Base-by-base conservation (phyloP, 2,113 vertebrate species). In the Otocyon megalotis region DNA sequence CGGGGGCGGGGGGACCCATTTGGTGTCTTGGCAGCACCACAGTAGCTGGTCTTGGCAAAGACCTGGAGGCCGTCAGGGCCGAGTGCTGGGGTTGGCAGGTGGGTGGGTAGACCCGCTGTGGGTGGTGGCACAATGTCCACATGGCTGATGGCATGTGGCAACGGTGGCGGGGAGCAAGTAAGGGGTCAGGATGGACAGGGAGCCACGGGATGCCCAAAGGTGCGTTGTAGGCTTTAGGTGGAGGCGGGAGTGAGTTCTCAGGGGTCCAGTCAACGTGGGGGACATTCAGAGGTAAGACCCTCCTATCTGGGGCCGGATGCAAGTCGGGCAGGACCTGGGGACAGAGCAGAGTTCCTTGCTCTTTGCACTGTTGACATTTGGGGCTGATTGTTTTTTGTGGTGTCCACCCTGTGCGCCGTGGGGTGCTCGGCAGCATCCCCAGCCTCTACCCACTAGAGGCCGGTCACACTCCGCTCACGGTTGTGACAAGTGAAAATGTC, bases 361-460 rank as follows among this genome's bases (percentile, higher is more conserved):
- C 28, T 14, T 3, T 3, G 35, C 0, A 3, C 32, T 2, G 2
- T 1, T 4, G 15, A 26, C 82, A 20, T 30, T 35, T 1, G 2
- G 11, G 37, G 56, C 88, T 14, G 5, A 16, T 2, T 0, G 4
- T 9, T 7, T 48, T 37, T 69, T 32, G 12, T 17, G 26, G 12
- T 56, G 3, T 11, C 15, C 0, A 20, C 8, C 58, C n/a, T n/a
- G 50, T 4, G 56, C 43, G 1, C 3, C 20, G 1, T 8, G 22
- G 79, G 17, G 3, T 24, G 53, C 20, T 43, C 1, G 53, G 14
- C 43, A 43, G 8, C 13, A 13, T 28, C 58, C 71, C 30, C 50
- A 63, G 26, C 48, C 72, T n/a, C 48, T 11, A 28, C 17, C 32
- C 65, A 56, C 24, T 12, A 43, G 62, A 58, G 15, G 20, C 35